Evolutionary conservation across 2,888 invertebrate species (phyloP).

Genomic region (Drosophila suboccidentalis): DNA sequence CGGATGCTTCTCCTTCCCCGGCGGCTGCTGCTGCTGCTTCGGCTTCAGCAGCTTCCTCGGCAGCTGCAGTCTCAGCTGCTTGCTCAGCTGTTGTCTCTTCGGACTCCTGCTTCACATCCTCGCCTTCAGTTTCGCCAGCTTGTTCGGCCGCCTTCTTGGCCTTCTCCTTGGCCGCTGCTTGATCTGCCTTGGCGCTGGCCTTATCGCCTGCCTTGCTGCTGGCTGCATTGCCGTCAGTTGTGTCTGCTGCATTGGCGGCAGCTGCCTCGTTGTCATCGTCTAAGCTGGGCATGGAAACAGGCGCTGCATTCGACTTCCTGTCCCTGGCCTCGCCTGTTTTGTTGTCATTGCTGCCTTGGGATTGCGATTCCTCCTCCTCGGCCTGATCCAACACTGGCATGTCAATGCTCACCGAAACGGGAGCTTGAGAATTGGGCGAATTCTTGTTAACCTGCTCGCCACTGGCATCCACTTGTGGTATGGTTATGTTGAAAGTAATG

Average conservation of each 20-base stretch:
- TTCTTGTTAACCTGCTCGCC: constrained; percentile 71
- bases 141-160: constrained; percentile 28
- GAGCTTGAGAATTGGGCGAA: constrained; percentile 70
- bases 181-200: constrained; percentile 39
- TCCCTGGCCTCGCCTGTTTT: constrained; percentile 56
- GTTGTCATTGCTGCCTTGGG: constrained; percentile 67
- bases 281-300: constrained; percentile 86
- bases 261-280: constrained; percentile 85
- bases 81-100: constrained; percentile 58
- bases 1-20: constrained; percentile 54
- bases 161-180: constrained; percentile 51
- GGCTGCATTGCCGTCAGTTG: constrained; percentile 46
- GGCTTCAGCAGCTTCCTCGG: constrained; percentile 58
- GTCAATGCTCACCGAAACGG: constrained; percentile 85
- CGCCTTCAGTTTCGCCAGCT: constrained; percentile 26
- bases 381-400: constrained; percentile 85
- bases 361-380: constrained; percentile 82
- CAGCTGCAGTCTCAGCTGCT: constrained; percentile 54
- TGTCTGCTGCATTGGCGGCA: constrained; percentile 50
- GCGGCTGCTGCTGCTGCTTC: constrained; percentile 57
- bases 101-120: constrained; percentile 48
- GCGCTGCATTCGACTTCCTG: constrained; percentile 67
- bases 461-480: constrained; percentile 83
- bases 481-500: constrained; percentile 86
- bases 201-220: constrained; percentile 48